Base-by-base conservation (phyloP, 2,888 invertebrate genomes). In the Dusona sp. region DNA sequence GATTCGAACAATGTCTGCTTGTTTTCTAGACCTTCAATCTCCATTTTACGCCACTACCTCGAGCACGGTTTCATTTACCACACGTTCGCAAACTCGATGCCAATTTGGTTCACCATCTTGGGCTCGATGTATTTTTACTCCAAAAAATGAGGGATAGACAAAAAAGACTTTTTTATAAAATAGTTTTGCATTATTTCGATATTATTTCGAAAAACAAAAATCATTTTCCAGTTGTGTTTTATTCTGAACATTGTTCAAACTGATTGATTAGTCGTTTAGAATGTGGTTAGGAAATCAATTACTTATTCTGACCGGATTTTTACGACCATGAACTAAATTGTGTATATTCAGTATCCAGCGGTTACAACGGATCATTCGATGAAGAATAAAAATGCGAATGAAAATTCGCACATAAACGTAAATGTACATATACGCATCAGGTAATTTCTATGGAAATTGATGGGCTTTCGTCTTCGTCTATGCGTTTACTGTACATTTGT, bases 11-110 rank as follows among this genome's bases (percentile, higher is more conserved):
- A 29, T 73, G 42, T 70, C 61, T 65, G 57, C 65, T 67, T 70
- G 51, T 75, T 67, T 73, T 51, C 77, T 36, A 64, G 57, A 45
- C 73, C 73, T 73, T 73, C 73, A 25, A 57, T 67, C 72, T 79
- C 65, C n/a, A 29, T 72, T 78, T 38, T n/a, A 33, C 45, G 45
- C n/a, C 36, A 48, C 77, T 22, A 57, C 25, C 42, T 57, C 16
- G 42, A 74, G 33, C 65, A 13, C 65, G 19, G n/a, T 57, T 36
- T n/a, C 64, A 48, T 48, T 48, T 68, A 38, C 67, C 13, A 67
- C 65, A 65, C n/a, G 11, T 64, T 11, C 48, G n/a, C 22, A 61
- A 64, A 29, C 38, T n/a, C 42, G 45, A 42, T 75, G 67, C 61
- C 61, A 29, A 61, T 61, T 61, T 61, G 16, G 29, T 16, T 61